Base-by-base conservation (phyloP, 2,797 vertebrate species). In the Hylomyscus alleni region DNA sequence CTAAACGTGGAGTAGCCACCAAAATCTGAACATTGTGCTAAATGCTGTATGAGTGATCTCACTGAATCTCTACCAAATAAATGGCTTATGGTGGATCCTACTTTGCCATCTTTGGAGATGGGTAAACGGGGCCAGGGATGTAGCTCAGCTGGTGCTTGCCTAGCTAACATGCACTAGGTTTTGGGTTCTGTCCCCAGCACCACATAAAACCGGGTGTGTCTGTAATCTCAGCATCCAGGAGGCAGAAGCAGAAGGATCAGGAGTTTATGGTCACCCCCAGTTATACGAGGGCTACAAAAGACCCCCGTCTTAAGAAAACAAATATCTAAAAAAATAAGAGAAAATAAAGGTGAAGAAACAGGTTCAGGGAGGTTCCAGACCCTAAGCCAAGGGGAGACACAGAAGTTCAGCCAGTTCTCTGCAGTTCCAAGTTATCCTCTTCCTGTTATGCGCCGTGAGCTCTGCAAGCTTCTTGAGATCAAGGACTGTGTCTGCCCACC, bases 281-380 rank as follows among this genome's bases (percentile, higher is more conserved):
- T n/a, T 10, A 52, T 31, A 86, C 47, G 0, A 10, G 47, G 44
- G 62, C 44, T 52, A 69, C 83, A 67, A 62, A 85, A 85, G 60
- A 85, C 29, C 11, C 44, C 3, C 0, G 50, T n/a, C 44, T 69
- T 31, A 26, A 85, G 62, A 85, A 67, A 85, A 67, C 11, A n/a
- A n/a, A 50, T 67, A 50, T n/a, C 60, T 85, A 67, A 44, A 44
- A 47, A 84, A 50, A 65, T 65, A 65, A 84, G 24, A 40, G 40
- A 84, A 84, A 84, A 29, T 40, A 44, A 82, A 92, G 60, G 56
- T 4, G 47, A 92, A 13, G 91, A 95, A 94, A 91, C n/a, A 93
- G 40, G 15, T 87, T 95, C 67, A 67, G 62, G 78, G 50, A 88
- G 50, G 1, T 88, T 40, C 54, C 84, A 76, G 44, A 69, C 93